Base-by-base conservation (phyloP, 2,113 vertebrate species). In the Paracyprichromis sp. region DNA sequence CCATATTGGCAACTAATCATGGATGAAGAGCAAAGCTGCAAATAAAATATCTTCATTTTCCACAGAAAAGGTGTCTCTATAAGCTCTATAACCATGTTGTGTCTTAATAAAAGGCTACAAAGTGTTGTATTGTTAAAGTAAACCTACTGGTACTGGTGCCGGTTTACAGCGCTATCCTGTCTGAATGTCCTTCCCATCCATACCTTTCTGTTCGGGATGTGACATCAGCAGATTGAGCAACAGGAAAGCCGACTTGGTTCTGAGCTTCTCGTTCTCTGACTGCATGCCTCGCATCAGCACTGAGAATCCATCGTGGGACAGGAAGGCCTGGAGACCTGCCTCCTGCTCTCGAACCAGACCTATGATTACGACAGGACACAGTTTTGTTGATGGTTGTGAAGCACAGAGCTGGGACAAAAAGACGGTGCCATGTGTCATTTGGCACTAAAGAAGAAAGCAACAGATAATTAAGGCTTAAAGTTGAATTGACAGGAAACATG, bases 201-300 rank as follows among this genome's bases (percentile, higher is more conserved):
- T 86, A 98, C 97, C 97, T 98, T 97, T 98, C 85, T 98, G 97
- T 13, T 98, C 97, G 0, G 98, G 97, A 88, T 98, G 96, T 80
- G 97, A 96, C 17, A 92, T 96, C 80, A 98, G 94, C 81, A 99
- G 96, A 92, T 97, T 98, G 85, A 98, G 96, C 79, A 99, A 94
- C 73, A 99, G 96, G 86, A 99, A 98, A 0, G 97, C 97, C 0
- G 98, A 97, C 93, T 99, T 99, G 81, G 97, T 97, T 78, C 97
- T 95, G 83, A 98, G 96, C 88, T 97, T 98, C 93, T 97, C 95
- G 9, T 96, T 95, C 19, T 97, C 96, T 2, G 97, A 97, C 95
- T 99, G 97, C 97, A 99, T 98, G 81, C 97, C 97, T 50, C 97
- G 94, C 97, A 98, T 98, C 84, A 98, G 90, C 87, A 98, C 97